Conservation (phyloP, 1,140 invertebrate genomes). For the Drosophila murphyi region DNA sequence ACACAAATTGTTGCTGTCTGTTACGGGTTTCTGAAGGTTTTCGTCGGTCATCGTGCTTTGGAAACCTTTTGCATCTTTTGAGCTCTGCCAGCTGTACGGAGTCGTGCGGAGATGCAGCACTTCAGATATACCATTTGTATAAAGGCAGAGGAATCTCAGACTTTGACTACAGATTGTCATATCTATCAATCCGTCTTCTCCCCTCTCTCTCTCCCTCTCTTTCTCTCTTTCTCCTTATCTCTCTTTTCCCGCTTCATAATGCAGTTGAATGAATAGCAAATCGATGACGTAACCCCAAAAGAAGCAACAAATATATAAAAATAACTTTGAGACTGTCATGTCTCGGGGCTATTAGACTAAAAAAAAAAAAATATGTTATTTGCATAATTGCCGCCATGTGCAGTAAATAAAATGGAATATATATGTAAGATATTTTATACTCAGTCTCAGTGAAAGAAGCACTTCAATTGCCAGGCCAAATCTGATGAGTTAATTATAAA, state of each 20-base stretch:
- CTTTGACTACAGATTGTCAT: slow-evolving; percentile 31
- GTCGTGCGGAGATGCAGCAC: slow-evolving; percentile 64
- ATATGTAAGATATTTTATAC: not conserved
- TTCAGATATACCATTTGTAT: slow-evolving; percentile 40
- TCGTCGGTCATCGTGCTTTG: slow-evolving; percentile 14
- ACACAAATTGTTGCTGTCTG: slow-evolving; percentile 33
- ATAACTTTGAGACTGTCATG: slow-evolving; percentile 42
- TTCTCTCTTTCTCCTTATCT: not conserved
- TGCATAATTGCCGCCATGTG: slow-evolving; percentile 54
- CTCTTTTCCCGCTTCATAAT: not conserved
- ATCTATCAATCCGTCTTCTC: not conserved
- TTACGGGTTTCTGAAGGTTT: slow-evolving; percentile 59
- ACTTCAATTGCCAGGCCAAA: slow-evolving; percentile 53
- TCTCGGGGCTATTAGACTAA: slow-evolving; percentile 7
- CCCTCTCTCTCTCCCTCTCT: not conserved
- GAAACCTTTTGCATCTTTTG: slow-evolving; percentile 59
- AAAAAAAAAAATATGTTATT: slow-evolving; percentile 50
- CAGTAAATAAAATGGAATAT: not conserved
- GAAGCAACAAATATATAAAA: slow-evolving; percentile 4
- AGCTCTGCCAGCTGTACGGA: slow-evolving; percentile 39
- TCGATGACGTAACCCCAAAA: slow-evolving; percentile 53
- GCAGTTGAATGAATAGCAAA: slow-evolving; percentile 44
- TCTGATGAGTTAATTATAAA: slow-evolving; percentile 27
- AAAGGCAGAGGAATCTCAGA: slow-evolving; percentile 18
- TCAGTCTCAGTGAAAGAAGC: slow-evolving; percentile 34